Evolutionary conservation across 2,888 invertebrate genomes (phyloP), one percentile per base, ranked within the genome.

Genomic region (Drosophila dives): DNA sequence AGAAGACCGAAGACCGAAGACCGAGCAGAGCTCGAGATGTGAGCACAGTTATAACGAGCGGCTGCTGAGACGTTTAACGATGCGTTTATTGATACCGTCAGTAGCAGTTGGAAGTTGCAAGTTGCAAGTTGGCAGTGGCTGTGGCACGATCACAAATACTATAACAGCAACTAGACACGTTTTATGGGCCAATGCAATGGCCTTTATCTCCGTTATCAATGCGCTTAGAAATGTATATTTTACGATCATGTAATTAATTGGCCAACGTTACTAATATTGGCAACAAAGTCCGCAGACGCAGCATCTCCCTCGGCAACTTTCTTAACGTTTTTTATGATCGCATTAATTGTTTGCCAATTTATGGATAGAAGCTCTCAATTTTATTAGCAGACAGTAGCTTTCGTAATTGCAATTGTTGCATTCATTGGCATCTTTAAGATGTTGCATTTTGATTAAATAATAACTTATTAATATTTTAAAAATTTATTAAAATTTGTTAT

Each of bases 201-300:
- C 66, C 72, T 89, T 84, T 86, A 86, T 86, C 89, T 74, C 66
- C 84, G 87, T 89, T 86, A 89, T 87, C 87, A 87, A 80, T 75
- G 55, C 73, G 73, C 73, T 80, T 70, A 76, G 74, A 75, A 72
- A 79, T 80, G 64, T 63, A 69, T 62, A 61, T 87, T 86, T 87
- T 76, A 89, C 79, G 89, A 87, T 73, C 85, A 56, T 75, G 69
- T 78, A 85, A 87, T 89, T 82, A 85, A 72, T 71, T 87, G 78
- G 62, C 51, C 68, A 60, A 29, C 74, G 64, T 72, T 67, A 84
- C 85, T 81, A 77, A 89, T 86, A 76, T 77, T 33, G 76, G 84
- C 89, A 85, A 86, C 85, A 86, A 80, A 73, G 89, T 86, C 29
- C 34, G 51, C 53, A 7, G 23, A 0, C 36, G 26, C 11, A 11